Percentiles rank a stretch among this genome's conserved stretches.
These are phyloP conservation scores for Drosophila silvestris DNA, from an alignment of 2,888 invertebrate genomes.

Conservation along the genomic window DNA sequence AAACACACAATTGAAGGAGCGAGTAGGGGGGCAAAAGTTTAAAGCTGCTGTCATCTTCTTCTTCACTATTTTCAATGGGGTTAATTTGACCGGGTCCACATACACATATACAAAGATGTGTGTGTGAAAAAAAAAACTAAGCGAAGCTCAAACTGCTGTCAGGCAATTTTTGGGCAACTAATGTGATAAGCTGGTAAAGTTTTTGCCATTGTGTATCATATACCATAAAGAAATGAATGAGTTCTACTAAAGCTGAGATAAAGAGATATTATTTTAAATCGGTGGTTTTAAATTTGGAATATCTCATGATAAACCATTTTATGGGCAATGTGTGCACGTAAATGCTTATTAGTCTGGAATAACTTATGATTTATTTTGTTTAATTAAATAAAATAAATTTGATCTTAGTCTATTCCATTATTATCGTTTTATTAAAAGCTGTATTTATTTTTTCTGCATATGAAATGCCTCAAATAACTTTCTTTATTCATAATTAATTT, in stretches of 20 bases:
- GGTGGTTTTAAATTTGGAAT: not conserved
- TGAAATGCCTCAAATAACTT: not conserved
- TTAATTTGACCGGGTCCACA: conserved; percentile 37
- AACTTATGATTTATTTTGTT: not conserved
- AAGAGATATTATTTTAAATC: not conserved
- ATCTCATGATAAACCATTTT: not conserved
- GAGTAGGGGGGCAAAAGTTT: conserved; percentile 15
- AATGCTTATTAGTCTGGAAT: not conserved
- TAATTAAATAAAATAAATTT: not conserved
- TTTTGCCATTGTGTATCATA: not conserved
- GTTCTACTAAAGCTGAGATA: not conserved
- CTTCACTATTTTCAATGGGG: conserved; percentile 30
- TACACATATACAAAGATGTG: no score
- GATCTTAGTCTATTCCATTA: no score
- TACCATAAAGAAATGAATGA: not conserved
- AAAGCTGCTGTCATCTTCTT: conserved; percentile 1
- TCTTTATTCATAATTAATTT: not conserved
- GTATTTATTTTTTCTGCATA: not conserved
- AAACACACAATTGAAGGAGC: conserved; percentile 30
- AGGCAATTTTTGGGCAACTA: conserved; percentile 12
- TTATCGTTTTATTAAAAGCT: not conserved
- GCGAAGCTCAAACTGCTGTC: conserved; percentile 5
- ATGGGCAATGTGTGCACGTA: not conserved
- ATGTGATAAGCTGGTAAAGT: conserved; percentile 3
- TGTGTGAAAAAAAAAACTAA: conserved; percentile 8